Evolutionary conservation across 2,113 vertebrate genomes (phyloP).

Genomic region (Prionailurus viverrinus): DNA sequence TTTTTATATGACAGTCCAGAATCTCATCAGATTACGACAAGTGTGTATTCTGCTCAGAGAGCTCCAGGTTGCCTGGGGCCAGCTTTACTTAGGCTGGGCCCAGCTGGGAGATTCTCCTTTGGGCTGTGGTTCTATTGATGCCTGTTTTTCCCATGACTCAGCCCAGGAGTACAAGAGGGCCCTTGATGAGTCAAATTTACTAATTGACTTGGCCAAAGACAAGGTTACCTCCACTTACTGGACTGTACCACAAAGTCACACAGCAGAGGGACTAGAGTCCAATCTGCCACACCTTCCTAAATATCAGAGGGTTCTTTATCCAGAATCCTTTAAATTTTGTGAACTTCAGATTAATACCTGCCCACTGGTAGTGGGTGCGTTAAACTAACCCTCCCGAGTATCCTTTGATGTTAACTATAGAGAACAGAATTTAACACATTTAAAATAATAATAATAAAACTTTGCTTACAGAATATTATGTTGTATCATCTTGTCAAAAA

Average conservation of each 20-base stretch:
- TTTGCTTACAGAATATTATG: not conserved
- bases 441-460: constrained; percentile 39
- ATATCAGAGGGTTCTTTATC: not conserved
- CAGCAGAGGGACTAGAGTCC: not conserved
- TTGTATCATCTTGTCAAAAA: not conserved
- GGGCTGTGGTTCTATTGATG: not conserved
- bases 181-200: not conserved
- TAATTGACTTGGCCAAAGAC: not conserved
- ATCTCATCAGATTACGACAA: not conserved
- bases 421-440: constrained; percentile 14
- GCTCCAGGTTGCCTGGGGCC: not conserved
- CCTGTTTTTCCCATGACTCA: not conserved
- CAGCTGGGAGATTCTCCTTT: not conserved
- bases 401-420: not conserved
- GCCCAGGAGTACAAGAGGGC: not conserved
- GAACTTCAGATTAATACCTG: not conserved
- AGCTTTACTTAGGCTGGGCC: not conserved
- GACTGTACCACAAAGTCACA: not conserved
- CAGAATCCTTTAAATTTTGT: not conserved
- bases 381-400: not conserved
- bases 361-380: not conserved
- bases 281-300: not conserved
- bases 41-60: not conserved
- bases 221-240: not conserved
- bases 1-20: not conserved